A percentile compares a stretch with the other conserved stretches of the same genome.
phyloP scores from a whole-genome alignment of 2,888 invertebrate species.

The Teleiodes luculella region DNA sequence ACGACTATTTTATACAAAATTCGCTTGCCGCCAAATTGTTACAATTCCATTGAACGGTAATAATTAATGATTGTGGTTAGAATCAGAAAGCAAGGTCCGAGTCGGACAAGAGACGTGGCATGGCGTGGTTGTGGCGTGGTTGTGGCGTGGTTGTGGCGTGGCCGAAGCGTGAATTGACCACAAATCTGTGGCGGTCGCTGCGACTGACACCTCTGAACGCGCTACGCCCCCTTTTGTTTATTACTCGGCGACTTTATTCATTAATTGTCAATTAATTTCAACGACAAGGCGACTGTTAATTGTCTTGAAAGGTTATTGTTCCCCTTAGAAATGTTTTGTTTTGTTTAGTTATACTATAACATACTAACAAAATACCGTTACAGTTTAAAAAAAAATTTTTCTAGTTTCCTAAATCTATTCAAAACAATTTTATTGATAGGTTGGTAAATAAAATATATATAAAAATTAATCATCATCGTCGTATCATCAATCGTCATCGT shows the following conservation, averaged over 20 bases:
- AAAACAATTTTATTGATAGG: too few relatives aligned
- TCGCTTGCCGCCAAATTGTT: neutral
- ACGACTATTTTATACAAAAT: neutral
- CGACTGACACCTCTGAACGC: conserved; percentile 54
- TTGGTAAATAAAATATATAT: too few relatives aligned
- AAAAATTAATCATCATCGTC: neutral
- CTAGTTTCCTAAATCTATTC: too few relatives aligned
- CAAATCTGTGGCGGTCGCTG: conserved; percentile 67
- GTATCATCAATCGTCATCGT: neutral
- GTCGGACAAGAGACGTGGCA: conserved; percentile 40
- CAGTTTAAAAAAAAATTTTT: too few relatives aligned
- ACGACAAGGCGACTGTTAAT: neutral
- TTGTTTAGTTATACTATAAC: too few relatives aligned
- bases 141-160: conserved; percentile 38
- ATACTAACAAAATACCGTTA: too few relatives aligned
- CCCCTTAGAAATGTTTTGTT: neutral
- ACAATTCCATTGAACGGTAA: neutral
- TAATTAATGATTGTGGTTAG: conserved; percentile 10
- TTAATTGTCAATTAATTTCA: conserved; percentile 43
- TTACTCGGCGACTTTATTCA: conserved; percentile 53
- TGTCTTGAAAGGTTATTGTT: neutral
- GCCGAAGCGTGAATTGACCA: conserved; percentile 55
- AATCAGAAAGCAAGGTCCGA: conserved; percentile 41
- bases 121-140: conserved; percentile 38
- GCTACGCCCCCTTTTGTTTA: conserved; percentile 67